Evolutionary conservation across 2,888 invertebrate species (phyloP), one percentile per base, ranked within the genome.

Genomic region (Noctua pronuba): DNA sequence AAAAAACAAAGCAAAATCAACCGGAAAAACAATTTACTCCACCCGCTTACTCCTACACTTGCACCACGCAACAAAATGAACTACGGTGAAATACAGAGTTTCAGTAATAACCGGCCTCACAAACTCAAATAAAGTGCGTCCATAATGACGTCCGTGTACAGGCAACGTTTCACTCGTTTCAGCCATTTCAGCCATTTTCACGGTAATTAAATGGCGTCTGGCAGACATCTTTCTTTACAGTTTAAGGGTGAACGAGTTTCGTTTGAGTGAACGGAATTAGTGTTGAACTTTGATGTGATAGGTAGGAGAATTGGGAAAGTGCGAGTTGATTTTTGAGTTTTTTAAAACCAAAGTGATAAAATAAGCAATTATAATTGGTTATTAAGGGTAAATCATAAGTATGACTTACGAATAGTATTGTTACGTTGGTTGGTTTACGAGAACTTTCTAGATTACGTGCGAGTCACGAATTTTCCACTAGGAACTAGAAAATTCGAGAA

Each of bases 91-190:
- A 89, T 90, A 88, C 89, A 86, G 89, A 91, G 88, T 90, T 88
- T 88, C 89, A 90, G 92, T 90, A 90, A 92, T 90, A 91, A 91
- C 90, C 85, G 84, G 86, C 85, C 89, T 89, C 89, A 86, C 88
- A 88, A 90, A 90, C 91, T 90, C 91, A 92, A 92, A 90, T 88
- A 90, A 92, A 90, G 87, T 89, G 88, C 88, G 90, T 89, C 86
- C 88, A 84, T 92, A 90, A 92, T 91, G 90, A 90, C 86, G 89
- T 82, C 79, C 85, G 86, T 75, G 82, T 80, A 84, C 76, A 75
- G 81, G 79, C 77, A 67, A 81, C 83, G 84, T 79, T 84, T 86
- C 75, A 86, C 62, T 78, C 86, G 67, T 88, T 89, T 41, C 86
- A 86, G 86, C 85, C 77, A 90, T 90, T 92, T 91, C 85, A 86